A percentile compares a stretch with the other conserved stretches of the same genome.
phyloP scores from a whole-genome alignment of 2,888 invertebrate genomes.

The Sinelater perroti region DNA sequence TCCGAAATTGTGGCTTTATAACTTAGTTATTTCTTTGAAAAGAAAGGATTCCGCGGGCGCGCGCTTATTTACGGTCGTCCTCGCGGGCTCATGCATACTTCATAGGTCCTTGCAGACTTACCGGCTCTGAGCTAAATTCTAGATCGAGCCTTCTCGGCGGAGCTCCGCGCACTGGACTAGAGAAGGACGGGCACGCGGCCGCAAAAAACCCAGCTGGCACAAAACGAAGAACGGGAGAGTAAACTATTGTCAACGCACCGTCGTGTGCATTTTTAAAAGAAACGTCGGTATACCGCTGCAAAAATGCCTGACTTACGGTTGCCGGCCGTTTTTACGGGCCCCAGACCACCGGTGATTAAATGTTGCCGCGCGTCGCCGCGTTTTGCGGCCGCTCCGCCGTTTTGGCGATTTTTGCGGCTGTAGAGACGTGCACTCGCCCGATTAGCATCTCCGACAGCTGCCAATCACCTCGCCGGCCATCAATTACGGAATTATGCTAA shows the following conservation, averaged over 20 bases:
- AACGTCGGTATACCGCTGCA: constrained; percentile 48
- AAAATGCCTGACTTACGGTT: constrained; percentile 52
- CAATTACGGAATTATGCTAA: constrained; percentile 20
- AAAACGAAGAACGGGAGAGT: constrained; percentile 44
- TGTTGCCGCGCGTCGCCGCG: constrained; percentile 29
- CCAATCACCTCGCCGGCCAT: constrained; percentile 19
- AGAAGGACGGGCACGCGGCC: constrained; percentile 3
- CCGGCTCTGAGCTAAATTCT: constrained; percentile 29
- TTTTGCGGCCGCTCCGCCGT: constrained; percentile 15
- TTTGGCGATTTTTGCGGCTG: constrained; percentile 20
- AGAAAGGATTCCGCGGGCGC: constrained; percentile 18
- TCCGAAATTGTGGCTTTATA: constrained; percentile 18
- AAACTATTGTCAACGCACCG: constrained; percentile 51
- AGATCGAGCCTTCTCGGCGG: no score
- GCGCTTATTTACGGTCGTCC: constrained; percentile 36
- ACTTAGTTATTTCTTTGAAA: constrained; percentile 23
- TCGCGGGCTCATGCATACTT: constrained; percentile 35
- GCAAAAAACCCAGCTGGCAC: constrained; percentile 32
- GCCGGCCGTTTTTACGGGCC: constrained; percentile 46
- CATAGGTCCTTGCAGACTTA: constrained; percentile 36
- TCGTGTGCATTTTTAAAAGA: constrained; percentile 49
- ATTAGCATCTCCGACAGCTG: constrained; percentile 29
- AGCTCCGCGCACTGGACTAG: no score
- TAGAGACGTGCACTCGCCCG: constrained; percentile 15
- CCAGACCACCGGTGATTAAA: constrained; percentile 53